Conservation (phyloP, 2,797 vertebrate genomes). For the Enoplosus armatus region DNA sequence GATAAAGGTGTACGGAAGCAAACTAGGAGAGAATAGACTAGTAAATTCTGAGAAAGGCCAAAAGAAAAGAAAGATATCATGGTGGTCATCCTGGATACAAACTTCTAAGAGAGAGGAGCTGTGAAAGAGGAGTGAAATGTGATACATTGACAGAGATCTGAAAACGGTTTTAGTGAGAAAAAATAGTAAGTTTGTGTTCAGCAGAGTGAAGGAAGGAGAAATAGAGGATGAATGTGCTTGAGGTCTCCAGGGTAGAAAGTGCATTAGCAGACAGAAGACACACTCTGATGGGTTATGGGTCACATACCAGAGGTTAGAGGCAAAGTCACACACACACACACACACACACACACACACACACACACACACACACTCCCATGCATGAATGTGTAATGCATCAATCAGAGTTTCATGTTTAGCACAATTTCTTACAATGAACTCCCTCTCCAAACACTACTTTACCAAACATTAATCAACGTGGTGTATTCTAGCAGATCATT, state of each 20-base stretch:
- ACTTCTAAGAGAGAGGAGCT: not conserved
- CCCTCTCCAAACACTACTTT: not conserved
- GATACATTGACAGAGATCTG: conserved; percentile 9
- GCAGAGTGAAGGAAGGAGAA: conserved; percentile 38
- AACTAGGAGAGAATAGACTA: not conserved
- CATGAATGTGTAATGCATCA: conserved; percentile 11
- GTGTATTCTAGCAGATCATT: conserved; percentile 4
- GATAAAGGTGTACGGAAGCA: not conserved
- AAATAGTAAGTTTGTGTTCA: conserved; percentile 20
- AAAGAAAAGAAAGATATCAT: not conserved
- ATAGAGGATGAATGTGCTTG: conserved; percentile 30
- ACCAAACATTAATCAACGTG: not conserved
- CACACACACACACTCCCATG: not conserved
- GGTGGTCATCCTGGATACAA: conserved; percentile 12
- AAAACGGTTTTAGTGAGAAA: not conserved
- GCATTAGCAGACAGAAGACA: conserved; percentile 59
- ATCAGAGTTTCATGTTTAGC: conserved; percentile 16
- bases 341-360: conserved; percentile 15
- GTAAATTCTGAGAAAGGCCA: conserved; percentile 9
- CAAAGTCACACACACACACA: conserved; percentile 22
- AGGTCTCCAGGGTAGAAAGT: conserved; percentile 51
- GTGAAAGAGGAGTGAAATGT: conserved; percentile 4
- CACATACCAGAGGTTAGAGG: conserved; percentile 45
- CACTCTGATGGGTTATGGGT: conserved; percentile 52
- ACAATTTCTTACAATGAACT: not conserved